Base-by-base conservation (phyloP, 2,797 vertebrate genomes). In the Xiphorhynchus erythropygius region DNA sequence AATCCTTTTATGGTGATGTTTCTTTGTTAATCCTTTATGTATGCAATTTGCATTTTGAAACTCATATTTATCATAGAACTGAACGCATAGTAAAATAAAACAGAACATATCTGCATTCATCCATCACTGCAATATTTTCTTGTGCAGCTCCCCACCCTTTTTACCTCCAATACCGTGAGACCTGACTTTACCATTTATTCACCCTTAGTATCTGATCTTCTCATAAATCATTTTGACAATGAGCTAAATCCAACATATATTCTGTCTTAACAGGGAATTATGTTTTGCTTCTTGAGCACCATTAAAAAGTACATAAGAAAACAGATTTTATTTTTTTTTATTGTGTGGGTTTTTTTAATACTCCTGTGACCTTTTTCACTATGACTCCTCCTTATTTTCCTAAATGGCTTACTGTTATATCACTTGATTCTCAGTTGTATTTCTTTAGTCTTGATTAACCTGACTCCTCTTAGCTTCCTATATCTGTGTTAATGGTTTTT, bases 1-100 rank as follows among this genome's bases (percentile, higher is more conserved):
- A 87, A 57, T 67, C 33, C 82, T 77, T 53, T 47, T 59, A 35
- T 0, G 0, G 32, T 0, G 0, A 30, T 62, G 49, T 86, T 89
- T 95, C 70, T 92, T 92, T 89, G 11, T 57, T 89, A 91, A 74
- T 93, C 56, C 56, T 78, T 95, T 85, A 53, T 74, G 49, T 71
- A 44, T 91, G 60, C 64, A 75, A 68, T 95, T 94, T 94, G 33
- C 81, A n/a, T 93, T 95, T 90, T 87, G 56, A 87, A 92, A 74
- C 64, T 80, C 8, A 0, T 68, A 75, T 96, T 89, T 91, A 55
- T 94, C 84, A 96, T 49, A 50, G 30, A 87, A 74, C 44, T 87
- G 75, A 80, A 62, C 71, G 60, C 81, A 68, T 77, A 35, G 64
- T 80, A 85, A 90, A 93, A 56, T 56, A 91, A 80, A 89, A 7